phyloP scores from a whole-genome alignment of 2,888 invertebrate species.

The Orthosia gracilis region DNA sequence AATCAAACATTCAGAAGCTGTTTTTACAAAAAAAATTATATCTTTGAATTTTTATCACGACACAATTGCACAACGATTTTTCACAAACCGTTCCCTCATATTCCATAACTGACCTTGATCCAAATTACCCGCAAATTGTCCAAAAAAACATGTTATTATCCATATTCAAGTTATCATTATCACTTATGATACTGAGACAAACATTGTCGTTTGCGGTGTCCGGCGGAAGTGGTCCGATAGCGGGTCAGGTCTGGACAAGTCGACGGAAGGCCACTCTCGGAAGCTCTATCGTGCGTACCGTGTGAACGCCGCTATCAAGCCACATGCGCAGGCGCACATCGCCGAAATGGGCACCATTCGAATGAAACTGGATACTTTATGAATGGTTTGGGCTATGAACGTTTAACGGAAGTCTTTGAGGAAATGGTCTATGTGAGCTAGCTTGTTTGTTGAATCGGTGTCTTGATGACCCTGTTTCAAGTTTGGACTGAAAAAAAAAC shows the following conservation, averaged over 20 bases:
- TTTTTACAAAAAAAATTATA: too few relatives aligned
- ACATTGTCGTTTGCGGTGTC: conserved; percentile 80
- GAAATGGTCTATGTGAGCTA: conserved; percentile 15
- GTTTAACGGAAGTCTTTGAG: conserved; percentile 7
- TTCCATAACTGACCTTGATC: conserved; percentile 55
- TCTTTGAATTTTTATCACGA: not conserved
- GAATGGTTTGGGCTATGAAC: conserved; percentile 27
- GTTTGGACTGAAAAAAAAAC: not conserved
- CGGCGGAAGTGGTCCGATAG: conserved; percentile 87
- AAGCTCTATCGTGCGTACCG: conserved; percentile 82
- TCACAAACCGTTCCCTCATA: conserved; percentile 1
- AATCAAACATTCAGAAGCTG: not conserved
- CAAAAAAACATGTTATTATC: conserved; percentile 29
- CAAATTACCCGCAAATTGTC: conserved; percentile 24
- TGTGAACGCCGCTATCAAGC: conserved; percentile 79
- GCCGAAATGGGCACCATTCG: conserved; percentile 59
- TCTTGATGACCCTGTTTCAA: not conserved
- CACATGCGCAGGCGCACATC: conserved; percentile 52
- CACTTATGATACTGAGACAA: conserved; percentile 62
- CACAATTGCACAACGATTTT: not conserved
- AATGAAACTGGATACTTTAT: conserved; percentile 58
- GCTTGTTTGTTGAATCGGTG: not conserved
- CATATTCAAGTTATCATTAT: conserved; percentile 52
- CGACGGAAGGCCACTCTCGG: conserved; percentile 80
- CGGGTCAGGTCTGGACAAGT: conserved; percentile 84